These are phyloP conservation scores for Epirrhoe tristata DNA, from an alignment of 2,888 invertebrate species.

Conservation along the genomic window DNA sequence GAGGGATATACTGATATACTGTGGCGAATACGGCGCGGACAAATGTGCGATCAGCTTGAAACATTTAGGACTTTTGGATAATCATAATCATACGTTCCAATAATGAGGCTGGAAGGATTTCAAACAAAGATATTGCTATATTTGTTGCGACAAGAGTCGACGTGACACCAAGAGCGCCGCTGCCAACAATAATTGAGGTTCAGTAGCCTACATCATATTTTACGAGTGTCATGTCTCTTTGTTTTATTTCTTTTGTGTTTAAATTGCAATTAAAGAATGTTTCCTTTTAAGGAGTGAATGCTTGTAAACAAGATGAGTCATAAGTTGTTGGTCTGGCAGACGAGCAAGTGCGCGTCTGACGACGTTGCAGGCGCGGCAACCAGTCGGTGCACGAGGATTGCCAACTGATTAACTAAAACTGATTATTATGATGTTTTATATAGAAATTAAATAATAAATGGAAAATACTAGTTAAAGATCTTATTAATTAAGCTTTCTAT, in stretches of 20 bases:
- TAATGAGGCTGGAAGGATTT: conserved; percentile 24
- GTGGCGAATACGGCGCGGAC: no score
- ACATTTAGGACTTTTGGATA: conserved; percentile 14
- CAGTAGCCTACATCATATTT: not conserved
- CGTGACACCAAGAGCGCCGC: conserved; percentile 18
- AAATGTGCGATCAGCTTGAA: no score
- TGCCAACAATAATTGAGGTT: conserved; percentile 6
- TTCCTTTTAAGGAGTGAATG: conserved; percentile 8
- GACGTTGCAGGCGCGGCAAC: not conserved
- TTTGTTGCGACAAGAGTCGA: conserved; percentile 27
- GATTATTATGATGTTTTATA: no score
- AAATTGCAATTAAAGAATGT: not conserved
- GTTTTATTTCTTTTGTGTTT: conserved; percentile 17
- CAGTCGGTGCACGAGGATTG: not conserved
- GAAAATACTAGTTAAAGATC: no score
- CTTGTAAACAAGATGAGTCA: conserved; percentile 6
- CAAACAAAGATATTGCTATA: conserved; percentile 17
- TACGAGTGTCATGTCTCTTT: conserved; percentile 12
- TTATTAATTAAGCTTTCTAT: no score
- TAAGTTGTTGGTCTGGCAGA: not conserved
- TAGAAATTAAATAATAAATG: no score
- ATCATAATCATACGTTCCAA: conserved; percentile 11
- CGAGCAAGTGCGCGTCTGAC: not conserved
- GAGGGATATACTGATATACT: no score
- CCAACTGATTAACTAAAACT: not conserved